A percentile compares a stretch with the other conserved stretches of the same genome.
These are phyloP conservation scores for Drosophila kanapiae DNA, from an alignment of 1,140 invertebrate genomes.

Conservation along the genomic window DNA sequence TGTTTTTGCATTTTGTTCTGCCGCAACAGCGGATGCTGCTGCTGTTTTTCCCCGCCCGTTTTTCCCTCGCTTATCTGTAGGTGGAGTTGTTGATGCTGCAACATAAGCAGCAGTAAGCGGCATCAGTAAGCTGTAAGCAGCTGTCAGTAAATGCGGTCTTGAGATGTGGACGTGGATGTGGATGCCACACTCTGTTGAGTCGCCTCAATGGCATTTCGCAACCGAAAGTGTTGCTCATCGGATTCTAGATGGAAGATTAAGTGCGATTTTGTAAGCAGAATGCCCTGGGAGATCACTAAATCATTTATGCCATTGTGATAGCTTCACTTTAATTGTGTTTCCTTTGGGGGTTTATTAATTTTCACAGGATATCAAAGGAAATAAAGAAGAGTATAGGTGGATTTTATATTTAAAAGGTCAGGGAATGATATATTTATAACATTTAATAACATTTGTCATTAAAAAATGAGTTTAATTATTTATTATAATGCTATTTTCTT, in stretches of 20 bases:
- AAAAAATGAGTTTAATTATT: neutral
- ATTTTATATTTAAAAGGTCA: neutral
- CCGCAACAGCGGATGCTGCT: constrained; percentile 59
- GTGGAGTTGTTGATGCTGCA: constrained; percentile 35
- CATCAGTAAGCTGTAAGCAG: constrained; percentile 53
- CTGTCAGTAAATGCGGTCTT: constrained; percentile 35
- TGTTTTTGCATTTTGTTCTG: constrained; percentile 53
- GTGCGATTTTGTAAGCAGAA: constrained; percentile 23
- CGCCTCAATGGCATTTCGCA: constrained; percentile 46
- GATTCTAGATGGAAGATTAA: constrained; percentile 45
- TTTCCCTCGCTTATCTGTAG: constrained; percentile 23
- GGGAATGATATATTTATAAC: neutral
- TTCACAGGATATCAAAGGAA: neutral
- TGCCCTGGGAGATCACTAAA: constrained; percentile 1
- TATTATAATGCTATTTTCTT: neutral
- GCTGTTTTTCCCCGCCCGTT: constrained; percentile 2
- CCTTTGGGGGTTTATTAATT: neutral
- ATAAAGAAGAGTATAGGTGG: no score
- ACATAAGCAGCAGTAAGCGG: constrained; percentile 20
- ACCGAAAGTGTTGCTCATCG: constrained; percentile 52
- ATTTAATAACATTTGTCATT: neutral
- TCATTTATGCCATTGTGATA: neutral
- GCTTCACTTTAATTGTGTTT: neutral
- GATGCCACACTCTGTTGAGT: constrained; percentile 43
- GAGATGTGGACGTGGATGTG: constrained; percentile 20